phyloP scores from a whole-genome alignment of 92 coral and sea anemone species.

The Phenganax subtilis region DNA sequence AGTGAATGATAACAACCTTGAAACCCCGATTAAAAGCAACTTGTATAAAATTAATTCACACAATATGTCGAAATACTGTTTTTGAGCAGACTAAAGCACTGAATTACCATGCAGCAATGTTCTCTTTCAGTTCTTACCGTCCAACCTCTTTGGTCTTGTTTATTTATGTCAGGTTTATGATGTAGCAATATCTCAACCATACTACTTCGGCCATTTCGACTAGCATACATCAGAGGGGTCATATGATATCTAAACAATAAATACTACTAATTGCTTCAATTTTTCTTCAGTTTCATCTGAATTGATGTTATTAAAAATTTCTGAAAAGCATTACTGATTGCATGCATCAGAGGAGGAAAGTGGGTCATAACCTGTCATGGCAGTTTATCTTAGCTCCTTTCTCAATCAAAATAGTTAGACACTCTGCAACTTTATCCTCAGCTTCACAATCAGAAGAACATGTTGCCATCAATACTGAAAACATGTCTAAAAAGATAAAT shows the following conservation, averaged over 20 bases:
- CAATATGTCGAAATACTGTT: background rate
- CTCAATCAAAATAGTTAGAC: conserved; percentile 68
- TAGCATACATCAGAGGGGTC: conserved; percentile 95
- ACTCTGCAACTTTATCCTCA: conserved; percentile 65
- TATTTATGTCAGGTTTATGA: conserved; percentile 82
- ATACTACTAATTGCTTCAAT: background rate
- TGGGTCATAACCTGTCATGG: conserved; percentile 72
- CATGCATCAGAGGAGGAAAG: background rate
- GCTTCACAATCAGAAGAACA: conserved; percentile 62
- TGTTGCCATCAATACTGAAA: conserved; percentile 87
- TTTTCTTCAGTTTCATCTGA: background rate
- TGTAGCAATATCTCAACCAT: conserved; percentile 66
- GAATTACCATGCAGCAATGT: background rate
- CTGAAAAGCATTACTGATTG: background rate
- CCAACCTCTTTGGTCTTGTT: conserved; percentile 89
- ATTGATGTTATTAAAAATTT: background rate
- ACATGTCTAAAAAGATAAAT: conserved; percentile 62
- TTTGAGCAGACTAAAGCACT: background rate
- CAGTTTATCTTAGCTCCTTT: conserved; percentile 75
- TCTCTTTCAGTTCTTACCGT: conserved; percentile 48
- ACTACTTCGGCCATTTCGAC: conserved; percentile 71
- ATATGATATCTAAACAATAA: conserved; percentile 64
- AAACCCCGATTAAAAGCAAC: too few species aligned
- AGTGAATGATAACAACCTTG: too few species aligned
- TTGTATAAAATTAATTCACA: background rate